A percentile compares a stretch with the other conserved stretches of the same genome.
These are phyloP conservation scores for Ataeniobius toweri DNA, from an alignment of 2,797 vertebrate species.

Conservation along the genomic window DNA sequence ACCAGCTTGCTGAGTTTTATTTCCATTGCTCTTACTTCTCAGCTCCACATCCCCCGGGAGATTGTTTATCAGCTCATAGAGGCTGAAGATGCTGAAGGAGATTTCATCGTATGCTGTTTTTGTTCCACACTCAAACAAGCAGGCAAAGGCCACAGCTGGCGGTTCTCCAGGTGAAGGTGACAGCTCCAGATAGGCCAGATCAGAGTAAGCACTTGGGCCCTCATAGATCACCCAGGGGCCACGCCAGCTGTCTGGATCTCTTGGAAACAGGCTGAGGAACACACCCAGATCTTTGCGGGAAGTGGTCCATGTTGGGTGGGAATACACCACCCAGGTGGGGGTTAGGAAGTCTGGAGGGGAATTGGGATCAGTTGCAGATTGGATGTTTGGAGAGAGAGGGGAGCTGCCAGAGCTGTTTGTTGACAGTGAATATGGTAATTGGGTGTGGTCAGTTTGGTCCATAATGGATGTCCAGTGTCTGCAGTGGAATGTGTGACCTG, in stretches of 20 bases:
- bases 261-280: slow-evolving; percentile 87
- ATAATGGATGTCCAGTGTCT: slow-evolving; percentile 51
- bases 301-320: slow-evolving; percentile 86
- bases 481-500: not conserved
- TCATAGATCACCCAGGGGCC: slow-evolving; percentile 94
- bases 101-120: slow-evolving; percentile 89
- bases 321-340: slow-evolving; percentile 91
- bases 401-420: not conserved
- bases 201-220: slow-evolving; percentile 94
- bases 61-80: slow-evolving; percentile 88
- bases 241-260: slow-evolving; percentile 88
- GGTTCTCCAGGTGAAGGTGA: slow-evolving; percentile 58
- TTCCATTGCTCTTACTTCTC: accelerated
- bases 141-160: slow-evolving; percentile 83
- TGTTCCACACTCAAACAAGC: slow-evolving; percentile 89
- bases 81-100: slow-evolving; percentile 91
- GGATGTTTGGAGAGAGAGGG: not conserved
- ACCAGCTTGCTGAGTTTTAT: not conserved
- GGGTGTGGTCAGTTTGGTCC: not conserved
- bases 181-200: slow-evolving; percentile 87
- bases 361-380: not conserved
- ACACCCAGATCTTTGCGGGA: slow-evolving; percentile 87
- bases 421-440: not conserved
- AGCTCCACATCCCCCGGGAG: slow-evolving; percentile 66
- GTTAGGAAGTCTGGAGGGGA: slow-evolving; percentile 75